A percentile compares a stretch with the other conserved stretches of the same genome.
phyloP scores from a whole-genome alignment of 2,113 vertebrate species.

The Coturnix japonica region DNA sequence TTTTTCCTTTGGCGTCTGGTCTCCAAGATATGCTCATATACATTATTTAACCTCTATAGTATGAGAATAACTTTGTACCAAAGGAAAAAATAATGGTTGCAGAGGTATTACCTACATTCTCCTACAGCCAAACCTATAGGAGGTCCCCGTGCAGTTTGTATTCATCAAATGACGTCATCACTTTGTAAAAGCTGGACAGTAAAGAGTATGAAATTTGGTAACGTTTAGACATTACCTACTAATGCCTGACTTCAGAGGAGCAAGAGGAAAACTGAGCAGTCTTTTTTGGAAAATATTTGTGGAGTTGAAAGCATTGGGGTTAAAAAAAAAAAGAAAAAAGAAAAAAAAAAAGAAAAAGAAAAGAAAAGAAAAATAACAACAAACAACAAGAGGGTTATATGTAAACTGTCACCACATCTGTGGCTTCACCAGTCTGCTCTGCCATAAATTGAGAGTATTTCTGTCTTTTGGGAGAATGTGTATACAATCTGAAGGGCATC shows the following conservation, averaged over 20 bases:
- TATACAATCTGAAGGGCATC: accelerated
- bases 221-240: neutral
- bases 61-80: neutral
- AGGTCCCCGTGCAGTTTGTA: neutral
- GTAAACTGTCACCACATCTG: neutral
- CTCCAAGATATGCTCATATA: neutral
- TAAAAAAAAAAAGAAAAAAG: neutral
- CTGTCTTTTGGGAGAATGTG: neutral
- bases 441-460: neutral
- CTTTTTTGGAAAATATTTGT: neutral
- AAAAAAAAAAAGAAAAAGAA: neutral
- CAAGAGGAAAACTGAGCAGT: neutral
- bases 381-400: neutral
- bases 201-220: neutral
- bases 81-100: neutral
- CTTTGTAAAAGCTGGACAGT: neutral
- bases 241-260: neutral
- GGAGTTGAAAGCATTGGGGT: neutral
- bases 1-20: neutral
- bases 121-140: neutral
- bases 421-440: neutral
- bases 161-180: neutral
- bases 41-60: neutral
- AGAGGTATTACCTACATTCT: neutral
- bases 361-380: neutral